These are phyloP conservation scores for Diceros bicornis DNA, from an alignment of 2,797 vertebrate genomes.

Conservation along the genomic window DNA sequence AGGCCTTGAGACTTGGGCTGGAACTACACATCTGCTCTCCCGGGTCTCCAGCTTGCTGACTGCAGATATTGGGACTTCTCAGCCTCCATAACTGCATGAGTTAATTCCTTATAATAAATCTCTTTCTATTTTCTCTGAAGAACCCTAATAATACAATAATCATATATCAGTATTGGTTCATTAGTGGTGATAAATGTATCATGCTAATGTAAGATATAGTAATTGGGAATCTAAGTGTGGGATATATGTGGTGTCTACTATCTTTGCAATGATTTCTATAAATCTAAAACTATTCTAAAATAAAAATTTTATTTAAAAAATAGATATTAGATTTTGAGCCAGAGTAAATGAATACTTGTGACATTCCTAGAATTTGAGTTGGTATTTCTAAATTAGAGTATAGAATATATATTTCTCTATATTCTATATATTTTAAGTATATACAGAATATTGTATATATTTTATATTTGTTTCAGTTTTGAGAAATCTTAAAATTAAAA, in stretches of 20 bases:
- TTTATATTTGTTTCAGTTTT: neutral
- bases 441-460: neutral
- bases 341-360: neutral
- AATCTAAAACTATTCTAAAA: neutral
- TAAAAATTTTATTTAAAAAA: neutral
- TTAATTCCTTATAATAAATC: neutral
- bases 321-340: neutral
- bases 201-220: neutral
- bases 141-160: neutral
- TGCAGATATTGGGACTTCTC: neutral
- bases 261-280: neutral
- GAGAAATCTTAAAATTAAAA: neutral
- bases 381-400: neutral
- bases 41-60: too few relatives aligned
- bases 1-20: too few relatives aligned
- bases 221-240: neutral
- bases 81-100: neutral
- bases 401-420: neutral
- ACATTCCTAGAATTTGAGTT: neutral
- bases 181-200: neutral
- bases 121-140: neutral
- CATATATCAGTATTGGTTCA: neutral
- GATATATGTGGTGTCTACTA: neutral
- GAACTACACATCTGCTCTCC: neutral
- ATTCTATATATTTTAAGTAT: neutral